Evolutionary conservation across 1,140 invertebrate genomes (phyloP), one percentile per base, ranked within the genome.

Genomic region (Hesperophylax magnus): DNA sequence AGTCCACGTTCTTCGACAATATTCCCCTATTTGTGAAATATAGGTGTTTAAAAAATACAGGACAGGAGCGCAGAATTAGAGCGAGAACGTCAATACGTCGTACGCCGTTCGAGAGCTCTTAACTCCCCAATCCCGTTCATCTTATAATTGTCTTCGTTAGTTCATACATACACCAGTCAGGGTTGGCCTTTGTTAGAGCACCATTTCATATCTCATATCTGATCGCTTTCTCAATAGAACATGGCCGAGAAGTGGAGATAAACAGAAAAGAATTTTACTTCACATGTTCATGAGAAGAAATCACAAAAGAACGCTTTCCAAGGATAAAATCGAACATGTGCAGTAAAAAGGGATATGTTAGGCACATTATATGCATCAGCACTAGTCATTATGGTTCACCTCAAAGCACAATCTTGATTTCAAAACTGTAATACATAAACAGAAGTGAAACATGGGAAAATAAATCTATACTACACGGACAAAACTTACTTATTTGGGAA

Each of bases 81-180:
- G 15, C 47, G 18, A 54, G 27, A 72, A 56, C 18, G 69, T 72
- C 69, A 54, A 72, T 72, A 72, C 22, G 34, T 71, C 47, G 47
- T 22, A 47, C 63, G 22, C 39, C 27, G n/a, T n/a, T 18, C n/a
- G 60, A 77, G 75, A 27, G 39, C 75, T 52, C 75, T 77, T 20
- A 56, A n/a, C 77, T 54, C 63, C 77, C 67, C 78, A 74, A 39
- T 72, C 20, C 75, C 22, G 67, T 54, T 83, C 79, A 79, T 83
- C 76, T 83, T 79, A 67, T 83, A 83, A 83, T 83, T 83, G 82
- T 83, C 82, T 83, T 83, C 82, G 82, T 83, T 83, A 83, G 82
- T 76, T 79, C 34, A 60, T 60, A 81, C 65, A 83, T 80, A 81
- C 77, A 69, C 77, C 47, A 39, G 24, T n/a, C 22, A 24, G 34